Evolutionary conservation across 1,140 invertebrate species (phyloP).

Genomic region (Aphis gossypii): DNA sequence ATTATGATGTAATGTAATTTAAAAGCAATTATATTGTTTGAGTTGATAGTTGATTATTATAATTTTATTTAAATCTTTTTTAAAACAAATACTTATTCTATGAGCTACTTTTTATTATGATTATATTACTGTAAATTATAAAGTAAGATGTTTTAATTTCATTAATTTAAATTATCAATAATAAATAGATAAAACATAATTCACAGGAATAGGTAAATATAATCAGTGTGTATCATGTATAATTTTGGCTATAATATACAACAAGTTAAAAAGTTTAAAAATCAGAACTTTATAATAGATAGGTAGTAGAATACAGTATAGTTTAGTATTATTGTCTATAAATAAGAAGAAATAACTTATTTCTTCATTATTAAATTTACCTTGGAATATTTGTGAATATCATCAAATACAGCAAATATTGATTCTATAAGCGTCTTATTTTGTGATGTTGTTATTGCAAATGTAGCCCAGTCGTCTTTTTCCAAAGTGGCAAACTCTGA

Average conservation of each 20-base stretch:
- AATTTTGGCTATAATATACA: not conserved
- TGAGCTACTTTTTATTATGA: too few relatives aligned
- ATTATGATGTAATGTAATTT: too few relatives aligned
- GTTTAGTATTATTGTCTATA: not conserved
- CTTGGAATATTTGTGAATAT: constrained; percentile 63
- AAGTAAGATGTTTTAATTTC: too few relatives aligned
- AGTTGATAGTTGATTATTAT: too few relatives aligned
- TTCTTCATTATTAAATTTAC: constrained; percentile 29
- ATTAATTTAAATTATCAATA: not conserved
- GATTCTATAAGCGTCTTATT: constrained; percentile 83
- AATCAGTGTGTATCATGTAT: not conserved
- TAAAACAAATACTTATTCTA: too few relatives aligned
- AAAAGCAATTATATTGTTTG: too few relatives aligned
- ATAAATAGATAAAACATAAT: not conserved
- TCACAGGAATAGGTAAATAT: too few relatives aligned
- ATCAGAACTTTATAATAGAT: not conserved
- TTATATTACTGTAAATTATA: too few relatives aligned
- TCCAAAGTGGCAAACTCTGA: constrained; percentile 78
- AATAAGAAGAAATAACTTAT: not conserved
- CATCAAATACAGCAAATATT: constrained; percentile 75
- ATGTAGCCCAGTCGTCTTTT: constrained; percentile 77
- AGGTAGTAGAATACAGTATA: not conserved
- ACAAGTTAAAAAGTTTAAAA: not conserved
- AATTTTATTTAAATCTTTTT: too few relatives aligned
- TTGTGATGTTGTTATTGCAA: constrained; percentile 77